A percentile compares a stretch with the other conserved stretches of the same genome.
These are phyloP conservation scores for Nasonia giraulti DNA, from an alignment of 1,140 invertebrate genomes.

Conservation along the genomic window DNA sequence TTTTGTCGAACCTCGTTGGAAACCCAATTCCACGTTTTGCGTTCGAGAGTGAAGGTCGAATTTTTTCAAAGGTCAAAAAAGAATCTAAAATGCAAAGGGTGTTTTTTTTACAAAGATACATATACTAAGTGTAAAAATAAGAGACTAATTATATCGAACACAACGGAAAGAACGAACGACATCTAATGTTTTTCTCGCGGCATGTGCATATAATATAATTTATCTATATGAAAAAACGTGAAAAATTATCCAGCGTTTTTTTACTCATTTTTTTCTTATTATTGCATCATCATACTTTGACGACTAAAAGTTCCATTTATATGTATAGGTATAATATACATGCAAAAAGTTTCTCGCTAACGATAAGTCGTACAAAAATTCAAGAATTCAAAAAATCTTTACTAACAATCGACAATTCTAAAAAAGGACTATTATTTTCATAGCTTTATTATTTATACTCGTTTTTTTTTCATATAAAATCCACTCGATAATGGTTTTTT, in stretches of 20 bases:
- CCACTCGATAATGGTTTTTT: conserved; percentile 1
- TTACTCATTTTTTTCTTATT: neutral
- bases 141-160: neutral
- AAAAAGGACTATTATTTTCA: conserved; percentile 33
- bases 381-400: conserved; percentile 43
- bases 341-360: conserved; percentile 43
- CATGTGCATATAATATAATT: conserved; percentile 36
- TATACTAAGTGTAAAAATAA: conserved; percentile 14
- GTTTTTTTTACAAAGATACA: conserved; percentile 28
- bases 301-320: conserved; percentile 35
- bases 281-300: neutral
- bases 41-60: conserved; percentile 2
- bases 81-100: neutral
- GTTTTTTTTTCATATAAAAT: conserved; percentile 32
- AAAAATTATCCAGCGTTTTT: conserved; percentile 35
- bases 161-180: conserved; percentile 40
- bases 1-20: neutral
- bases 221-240: conserved; percentile 34
- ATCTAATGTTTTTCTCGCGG: conserved; percentile 1
- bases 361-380: conserved; percentile 45
- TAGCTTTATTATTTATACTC: conserved; percentile 8
- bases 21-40: conserved; percentile 17
- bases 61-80: neutral
- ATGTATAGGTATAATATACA: conserved; percentile 23
- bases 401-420: conserved; percentile 39